These are phyloP conservation scores for Tautogolabrus adspersus DNA, from an alignment of 2,113 vertebrate genomes.

Conservation along the genomic window DNA sequence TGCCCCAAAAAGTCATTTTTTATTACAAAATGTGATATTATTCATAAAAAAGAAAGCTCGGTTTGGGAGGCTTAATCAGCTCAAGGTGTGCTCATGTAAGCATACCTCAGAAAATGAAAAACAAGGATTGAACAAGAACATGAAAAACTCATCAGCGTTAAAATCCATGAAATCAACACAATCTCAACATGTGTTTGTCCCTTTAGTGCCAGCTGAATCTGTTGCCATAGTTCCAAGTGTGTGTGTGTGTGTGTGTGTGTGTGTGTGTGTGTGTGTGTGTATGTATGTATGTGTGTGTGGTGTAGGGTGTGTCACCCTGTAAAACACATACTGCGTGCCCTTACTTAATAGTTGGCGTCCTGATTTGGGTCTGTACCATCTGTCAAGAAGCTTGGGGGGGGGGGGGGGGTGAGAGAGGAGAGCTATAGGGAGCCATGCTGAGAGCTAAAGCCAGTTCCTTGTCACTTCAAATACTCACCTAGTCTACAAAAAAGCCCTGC, in stretches of 20 bases:
- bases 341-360: slow-evolving; percentile 54
- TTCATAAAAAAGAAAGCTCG: too few species aligned
- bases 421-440: slow-evolving; percentile 12
- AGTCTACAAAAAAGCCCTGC: slow-evolving; percentile 48
- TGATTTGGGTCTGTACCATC: slow-evolving; percentile 60
- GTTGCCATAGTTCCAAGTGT: slow-evolving; percentile 47
- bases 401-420: slow-evolving; percentile 13
- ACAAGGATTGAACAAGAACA: not conserved
- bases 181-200: not conserved
- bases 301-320: slow-evolving; percentile 53
- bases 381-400: slow-evolving; percentile 35
- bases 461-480: slow-evolving; percentile 66
- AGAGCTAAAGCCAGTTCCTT: slow-evolving; percentile 52
- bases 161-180: not conserved
- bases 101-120: not conserved
- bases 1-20: too few species aligned
- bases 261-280: slow-evolving; percentile 13
- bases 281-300: slow-evolving; percentile 27
- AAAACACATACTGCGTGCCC: slow-evolving; percentile 43
- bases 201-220: slow-evolving; percentile 20
- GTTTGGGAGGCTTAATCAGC: not conserved
- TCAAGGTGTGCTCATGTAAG: not conserved
- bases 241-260: slow-evolving; percentile 17
- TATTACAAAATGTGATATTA: too few species aligned
- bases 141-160: not conserved